A percentile compares a stretch with the other conserved stretches of the same genome.
Evolutionary conservation across 2,797 vertebrate genomes (phyloP).

Genomic region (Xenops minutus): DNA sequence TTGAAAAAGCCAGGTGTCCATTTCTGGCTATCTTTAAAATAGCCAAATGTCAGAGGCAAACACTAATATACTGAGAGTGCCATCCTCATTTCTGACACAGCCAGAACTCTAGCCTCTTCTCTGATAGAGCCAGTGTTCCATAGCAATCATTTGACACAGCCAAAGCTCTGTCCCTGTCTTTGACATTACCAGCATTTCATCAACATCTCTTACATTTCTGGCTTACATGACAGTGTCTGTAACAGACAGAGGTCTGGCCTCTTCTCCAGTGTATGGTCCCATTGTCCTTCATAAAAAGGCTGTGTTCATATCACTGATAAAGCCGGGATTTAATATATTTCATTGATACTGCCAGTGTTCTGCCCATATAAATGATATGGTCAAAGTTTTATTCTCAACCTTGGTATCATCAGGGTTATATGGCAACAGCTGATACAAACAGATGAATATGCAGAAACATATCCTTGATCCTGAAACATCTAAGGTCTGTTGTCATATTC

Average conservation of each 20-base stretch:
- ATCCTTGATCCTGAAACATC: background rate
- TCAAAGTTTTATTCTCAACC: background rate
- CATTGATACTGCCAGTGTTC: background rate
- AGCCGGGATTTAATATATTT: background rate
- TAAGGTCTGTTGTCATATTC: background rate
- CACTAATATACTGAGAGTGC: background rate
- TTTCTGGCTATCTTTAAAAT: background rate
- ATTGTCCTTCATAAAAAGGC: background rate
- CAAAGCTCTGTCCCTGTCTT: background rate
- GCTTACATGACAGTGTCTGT: background rate
- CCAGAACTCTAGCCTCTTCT: background rate
- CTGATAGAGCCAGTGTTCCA: background rate
- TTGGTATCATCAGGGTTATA: background rate
- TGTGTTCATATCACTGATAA: background rate
- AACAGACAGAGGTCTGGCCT: background rate
- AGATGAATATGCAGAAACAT: background rate
- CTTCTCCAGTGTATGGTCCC: background rate
- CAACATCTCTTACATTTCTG: background rate
- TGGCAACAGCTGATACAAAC: background rate
- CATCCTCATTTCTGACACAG: background rate
- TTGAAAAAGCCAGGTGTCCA: background rate
- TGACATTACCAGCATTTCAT: background rate
- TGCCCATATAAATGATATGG: background rate
- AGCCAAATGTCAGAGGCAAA: background rate
- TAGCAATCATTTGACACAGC: background rate